Percentiles rank a stretch among this genome's conserved stretches.
Evolutionary conservation across 2,888 invertebrate species (phyloP).

Genomic region (Scaptomyza caliginosa): DNA sequence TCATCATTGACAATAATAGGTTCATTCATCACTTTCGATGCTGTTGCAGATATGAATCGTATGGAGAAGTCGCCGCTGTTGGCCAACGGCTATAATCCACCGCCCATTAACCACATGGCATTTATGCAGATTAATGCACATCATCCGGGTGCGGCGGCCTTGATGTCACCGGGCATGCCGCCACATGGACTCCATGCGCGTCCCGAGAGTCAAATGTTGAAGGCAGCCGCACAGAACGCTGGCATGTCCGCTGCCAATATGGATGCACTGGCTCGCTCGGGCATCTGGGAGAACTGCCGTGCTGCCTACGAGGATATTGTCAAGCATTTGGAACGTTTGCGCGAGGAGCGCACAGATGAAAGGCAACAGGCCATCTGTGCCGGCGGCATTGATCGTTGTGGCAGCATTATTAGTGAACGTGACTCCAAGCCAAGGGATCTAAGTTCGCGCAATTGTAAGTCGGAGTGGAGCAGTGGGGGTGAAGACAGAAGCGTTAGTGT

Average conservation of each 20-base stretch:
- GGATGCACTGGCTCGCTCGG: conserved; percentile 95
- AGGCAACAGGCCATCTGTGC: conserved; percentile 88
- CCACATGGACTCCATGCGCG: conserved; percentile 91
- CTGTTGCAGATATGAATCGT: conserved; percentile 90
- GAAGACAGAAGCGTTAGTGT: not conserved
- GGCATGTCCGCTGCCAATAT: conserved; percentile 90
- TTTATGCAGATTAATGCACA: conserved; percentile 96
- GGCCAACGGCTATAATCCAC: conserved; percentile 97
- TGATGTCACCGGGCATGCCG: conserved; percentile 94
- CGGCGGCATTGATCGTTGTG: conserved; percentile 86
- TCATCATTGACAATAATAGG: not conserved
- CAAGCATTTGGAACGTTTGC: conserved; percentile 97
- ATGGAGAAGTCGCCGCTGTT: conserved; percentile 96
- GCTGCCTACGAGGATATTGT: conserved; percentile 97
- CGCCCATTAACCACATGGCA: conserved; percentile 96
- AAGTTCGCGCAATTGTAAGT: conserved; percentile 94
- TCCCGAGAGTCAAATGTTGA: conserved; percentile 90
- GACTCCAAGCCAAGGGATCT: conserved; percentile 93
- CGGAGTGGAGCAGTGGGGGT: not conserved
- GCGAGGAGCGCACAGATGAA: conserved; percentile 94
- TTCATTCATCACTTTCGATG: not conserved
- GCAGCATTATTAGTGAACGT: conserved; percentile 87
- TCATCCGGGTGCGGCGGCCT: conserved; percentile 88
- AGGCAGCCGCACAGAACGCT: conserved; percentile 88
- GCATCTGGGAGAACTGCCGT: conserved; percentile 97